Conservation (phyloP, 2,797 vertebrate genomes). For the Gastrophryne carolinensis region DNA sequence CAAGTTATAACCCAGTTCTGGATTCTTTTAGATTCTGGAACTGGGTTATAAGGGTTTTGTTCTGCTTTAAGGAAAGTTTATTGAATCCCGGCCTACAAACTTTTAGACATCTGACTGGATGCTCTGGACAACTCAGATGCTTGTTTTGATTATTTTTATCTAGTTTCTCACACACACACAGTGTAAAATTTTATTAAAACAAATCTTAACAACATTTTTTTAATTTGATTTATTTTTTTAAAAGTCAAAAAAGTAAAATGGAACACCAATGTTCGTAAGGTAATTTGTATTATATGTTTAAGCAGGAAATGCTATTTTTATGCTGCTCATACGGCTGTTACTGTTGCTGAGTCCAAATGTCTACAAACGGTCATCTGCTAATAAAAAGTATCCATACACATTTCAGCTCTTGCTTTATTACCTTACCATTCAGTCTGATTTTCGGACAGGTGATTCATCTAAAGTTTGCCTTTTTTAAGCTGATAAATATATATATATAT, state of each 20-base stretch:
- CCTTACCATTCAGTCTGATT: constrained; percentile 62
- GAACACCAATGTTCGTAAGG: not conserved
- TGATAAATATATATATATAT: not conserved
- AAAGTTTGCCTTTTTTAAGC: constrained; percentile 48
- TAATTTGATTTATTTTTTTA: too few relatives aligned
- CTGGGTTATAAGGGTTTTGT: too few relatives aligned
- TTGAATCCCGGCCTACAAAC: too few relatives aligned
- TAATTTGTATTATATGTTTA: constrained; percentile 52
- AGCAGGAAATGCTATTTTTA: constrained; percentile 59
- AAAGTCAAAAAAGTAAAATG: not conserved
- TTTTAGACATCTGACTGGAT: too few relatives aligned
- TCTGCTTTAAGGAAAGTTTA: too few relatives aligned
- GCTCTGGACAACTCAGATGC: too few relatives aligned
- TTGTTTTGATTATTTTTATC: too few relatives aligned
- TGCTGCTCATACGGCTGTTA: constrained; percentile 65
- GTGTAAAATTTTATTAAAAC: too few relatives aligned
- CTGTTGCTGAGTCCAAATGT: constrained; percentile 64
- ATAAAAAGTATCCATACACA: constrained; percentile 59
- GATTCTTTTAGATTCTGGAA: too few relatives aligned
- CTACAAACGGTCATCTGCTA: constrained; percentile 72
- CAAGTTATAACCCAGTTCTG: too few relatives aligned
- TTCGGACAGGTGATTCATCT: constrained; percentile 61
- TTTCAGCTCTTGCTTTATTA: constrained; percentile 60
- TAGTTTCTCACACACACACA: too few relatives aligned
- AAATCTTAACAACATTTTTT: too few relatives aligned